phyloP scores from a whole-genome alignment of 2,888 invertebrate genomes.

The Masnerella sp. region DNA sequence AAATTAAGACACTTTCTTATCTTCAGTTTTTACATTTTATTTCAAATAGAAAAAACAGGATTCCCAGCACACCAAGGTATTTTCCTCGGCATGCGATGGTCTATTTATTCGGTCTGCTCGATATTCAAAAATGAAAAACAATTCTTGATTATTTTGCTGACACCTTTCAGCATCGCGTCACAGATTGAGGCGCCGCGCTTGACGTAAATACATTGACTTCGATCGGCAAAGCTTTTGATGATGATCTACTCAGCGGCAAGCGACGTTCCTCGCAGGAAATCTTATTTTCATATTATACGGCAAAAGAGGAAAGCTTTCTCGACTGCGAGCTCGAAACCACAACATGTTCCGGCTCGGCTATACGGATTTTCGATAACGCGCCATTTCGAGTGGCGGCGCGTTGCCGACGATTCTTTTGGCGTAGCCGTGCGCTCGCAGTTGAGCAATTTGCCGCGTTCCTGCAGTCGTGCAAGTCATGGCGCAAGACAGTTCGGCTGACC shows the following conservation, averaged over 20 bases:
- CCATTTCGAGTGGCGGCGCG: not conserved
- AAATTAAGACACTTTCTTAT: too few species aligned
- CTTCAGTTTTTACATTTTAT: too few species aligned
- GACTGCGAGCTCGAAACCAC: not conserved
- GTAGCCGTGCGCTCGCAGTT: conserved; percentile 8
- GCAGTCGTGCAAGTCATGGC: conserved; percentile 17
- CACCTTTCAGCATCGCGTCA: too few species aligned
- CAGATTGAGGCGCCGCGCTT: too few species aligned
- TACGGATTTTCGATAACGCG: conserved; percentile 20
- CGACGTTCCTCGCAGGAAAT: conserved; percentile 17
- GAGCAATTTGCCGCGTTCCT: conserved; percentile 17
- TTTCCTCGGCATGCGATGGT: too few species aligned
- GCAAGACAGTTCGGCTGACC: conserved; percentile 1
- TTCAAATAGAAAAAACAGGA: too few species aligned
- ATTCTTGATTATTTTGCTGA: too few species aligned
- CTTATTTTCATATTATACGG: conserved; percentile 28
- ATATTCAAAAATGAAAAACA: too few species aligned
- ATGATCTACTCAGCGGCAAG: conserved; percentile 24
- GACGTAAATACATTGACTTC: conserved; percentile 6
- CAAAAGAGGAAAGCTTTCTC: conserved; percentile 22
- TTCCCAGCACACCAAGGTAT: too few species aligned
- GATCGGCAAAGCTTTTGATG: conserved; percentile 28
- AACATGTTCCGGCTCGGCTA: not conserved
- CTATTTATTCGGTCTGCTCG: too few species aligned
- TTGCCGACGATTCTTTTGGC: conserved; percentile 21